Evolutionary conservation across 2,113 vertebrate genomes (phyloP).

Genomic region (Bufo bufo): DNA sequence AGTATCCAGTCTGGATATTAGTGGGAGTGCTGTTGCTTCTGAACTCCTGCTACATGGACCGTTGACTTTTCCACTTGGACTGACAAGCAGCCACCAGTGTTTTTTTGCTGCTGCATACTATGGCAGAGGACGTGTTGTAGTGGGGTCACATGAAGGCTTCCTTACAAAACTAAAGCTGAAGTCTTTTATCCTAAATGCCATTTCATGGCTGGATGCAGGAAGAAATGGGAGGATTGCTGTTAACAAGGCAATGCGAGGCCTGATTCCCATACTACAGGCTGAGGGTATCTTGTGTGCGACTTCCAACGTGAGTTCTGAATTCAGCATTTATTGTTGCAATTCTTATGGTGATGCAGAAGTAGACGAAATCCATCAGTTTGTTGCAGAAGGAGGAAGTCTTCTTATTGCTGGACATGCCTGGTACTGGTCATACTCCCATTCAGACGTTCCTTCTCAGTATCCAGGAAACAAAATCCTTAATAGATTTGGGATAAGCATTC

Average conservation of each 20-base stretch:
- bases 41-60: constrained; percentile 63
- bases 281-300: constrained; percentile 59
- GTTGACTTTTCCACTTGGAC: constrained; percentile 65
- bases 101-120: constrained; percentile 66
- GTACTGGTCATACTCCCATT: constrained; percentile 74
- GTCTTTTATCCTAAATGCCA: constrained; percentile 69
- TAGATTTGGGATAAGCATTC: constrained; percentile 81
- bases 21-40: constrained; percentile 34
- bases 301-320: constrained; percentile 58
- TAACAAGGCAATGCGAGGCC: constrained; percentile 60
- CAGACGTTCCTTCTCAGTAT: constrained; percentile 64
- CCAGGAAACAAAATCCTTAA: constrained; percentile 84
- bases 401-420: constrained; percentile 75
- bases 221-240: constrained; percentile 69
- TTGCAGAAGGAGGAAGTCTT: constrained; percentile 74
- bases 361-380: constrained; percentile 68
- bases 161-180: constrained; percentile 66
- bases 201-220: constrained; percentile 71
- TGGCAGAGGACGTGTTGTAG: constrained; percentile 69
- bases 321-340: constrained; percentile 73
- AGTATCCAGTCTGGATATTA: constrained; percentile 60
- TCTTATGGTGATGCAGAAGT: constrained; percentile 59
- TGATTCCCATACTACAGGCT: constrained; percentile 62
- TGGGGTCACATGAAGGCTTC: constrained; percentile 67
- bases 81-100: constrained; percentile 48